Conservation (phyloP, 35 echinoderm and acorn worm species). For the Ptychodera flava region DNA sequence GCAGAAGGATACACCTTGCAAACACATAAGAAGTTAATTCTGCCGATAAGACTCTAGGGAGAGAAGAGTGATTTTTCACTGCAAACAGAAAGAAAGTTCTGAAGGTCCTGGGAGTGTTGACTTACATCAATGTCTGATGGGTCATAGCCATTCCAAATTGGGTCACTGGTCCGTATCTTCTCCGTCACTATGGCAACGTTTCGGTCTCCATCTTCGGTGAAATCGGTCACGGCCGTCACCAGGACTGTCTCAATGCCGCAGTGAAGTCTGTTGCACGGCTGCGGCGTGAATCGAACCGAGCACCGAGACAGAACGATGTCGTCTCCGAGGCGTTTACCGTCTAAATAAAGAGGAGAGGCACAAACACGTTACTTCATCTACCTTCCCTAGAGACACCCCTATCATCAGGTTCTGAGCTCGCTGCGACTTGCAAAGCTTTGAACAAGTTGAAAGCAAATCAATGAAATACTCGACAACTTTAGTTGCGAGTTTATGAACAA, state of each 20-base stretch:
- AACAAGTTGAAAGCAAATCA: conserved; percentile 2
- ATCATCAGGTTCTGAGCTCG: too few relatives aligned
- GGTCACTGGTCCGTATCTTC: conserved; percentile 45
- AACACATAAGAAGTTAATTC: background rate
- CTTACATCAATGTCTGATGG: conserved; percentile 69
- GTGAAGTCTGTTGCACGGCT: conserved; percentile 40
- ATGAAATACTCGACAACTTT: background rate
- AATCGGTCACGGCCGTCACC: conserved; percentile 78
- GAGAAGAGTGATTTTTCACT: background rate
- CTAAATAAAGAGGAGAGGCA: too few relatives aligned
- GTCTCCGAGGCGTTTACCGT: conserved; percentile 6
- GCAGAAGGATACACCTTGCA: too few relatives aligned
- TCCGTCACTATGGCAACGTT: conserved; percentile 54
- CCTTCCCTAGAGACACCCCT: too few relatives aligned
- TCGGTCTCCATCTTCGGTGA: conserved; percentile 49
- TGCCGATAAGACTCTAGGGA: background rate
- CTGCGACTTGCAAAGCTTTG: too few relatives aligned
- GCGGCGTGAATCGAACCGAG: conserved; percentile 57
- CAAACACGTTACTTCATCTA: too few relatives aligned
- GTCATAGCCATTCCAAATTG: conserved; percentile 80
- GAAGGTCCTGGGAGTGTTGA: too few relatives aligned
- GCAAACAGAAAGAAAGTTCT: too few relatives aligned
- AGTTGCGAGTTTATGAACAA: conserved; percentile 7
- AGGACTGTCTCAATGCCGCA: conserved; percentile 62
- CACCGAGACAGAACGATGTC: conserved; percentile 88